Conservation (phyloP, 2,888 invertebrate genomes). For the Spatulosminthurus flaviceps region DNA sequence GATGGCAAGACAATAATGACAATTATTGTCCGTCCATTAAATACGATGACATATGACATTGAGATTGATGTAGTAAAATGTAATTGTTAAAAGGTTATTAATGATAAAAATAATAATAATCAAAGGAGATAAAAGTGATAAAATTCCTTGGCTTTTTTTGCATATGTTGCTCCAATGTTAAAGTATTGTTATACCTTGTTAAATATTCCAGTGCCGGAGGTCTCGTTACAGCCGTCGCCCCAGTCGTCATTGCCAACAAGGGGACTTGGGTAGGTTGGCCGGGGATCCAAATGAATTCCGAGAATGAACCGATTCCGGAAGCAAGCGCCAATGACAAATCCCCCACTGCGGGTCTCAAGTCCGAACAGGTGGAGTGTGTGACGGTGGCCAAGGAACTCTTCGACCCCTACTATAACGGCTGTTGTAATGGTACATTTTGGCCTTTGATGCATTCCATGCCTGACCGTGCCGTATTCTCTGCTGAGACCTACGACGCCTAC, state of each 20-base stretch:
- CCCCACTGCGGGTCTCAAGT: slow-evolving; percentile 66
- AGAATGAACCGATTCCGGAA: slow-evolving; percentile 66
- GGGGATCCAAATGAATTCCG: slow-evolving; percentile 65
- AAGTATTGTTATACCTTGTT: too few relatives aligned
- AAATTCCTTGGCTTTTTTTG: background rate
- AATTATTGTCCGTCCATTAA: too few relatives aligned
- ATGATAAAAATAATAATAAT: too few relatives aligned
- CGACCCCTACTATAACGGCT: slow-evolving; percentile 67
- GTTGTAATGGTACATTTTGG: slow-evolving; percentile 68
- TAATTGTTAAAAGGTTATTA: too few relatives aligned
- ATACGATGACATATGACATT: too few relatives aligned
- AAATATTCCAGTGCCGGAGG: slow-evolving; percentile 66
- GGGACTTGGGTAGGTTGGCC: slow-evolving; percentile 68
- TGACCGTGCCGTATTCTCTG: slow-evolving; percentile 66
- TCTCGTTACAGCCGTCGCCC: slow-evolving; percentile 68
- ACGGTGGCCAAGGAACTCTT: slow-evolving; percentile 65
- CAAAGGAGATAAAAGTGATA: too few relatives aligned
- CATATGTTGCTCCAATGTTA: too few relatives aligned
- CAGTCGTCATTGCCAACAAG: slow-evolving; percentile 67
- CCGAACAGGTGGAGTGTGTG: slow-evolving; percentile 66
- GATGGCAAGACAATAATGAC: too few relatives aligned
- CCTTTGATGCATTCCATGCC: slow-evolving; percentile 68
- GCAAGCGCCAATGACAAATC: slow-evolving; percentile 66
- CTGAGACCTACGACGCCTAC: slow-evolving; percentile 67
- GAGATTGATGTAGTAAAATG: too few relatives aligned